Evolutionary conservation across 2,113 vertebrate species (phyloP), one percentile per base, ranked within the genome.

Genomic region (Nanorana parkeri): DNA sequence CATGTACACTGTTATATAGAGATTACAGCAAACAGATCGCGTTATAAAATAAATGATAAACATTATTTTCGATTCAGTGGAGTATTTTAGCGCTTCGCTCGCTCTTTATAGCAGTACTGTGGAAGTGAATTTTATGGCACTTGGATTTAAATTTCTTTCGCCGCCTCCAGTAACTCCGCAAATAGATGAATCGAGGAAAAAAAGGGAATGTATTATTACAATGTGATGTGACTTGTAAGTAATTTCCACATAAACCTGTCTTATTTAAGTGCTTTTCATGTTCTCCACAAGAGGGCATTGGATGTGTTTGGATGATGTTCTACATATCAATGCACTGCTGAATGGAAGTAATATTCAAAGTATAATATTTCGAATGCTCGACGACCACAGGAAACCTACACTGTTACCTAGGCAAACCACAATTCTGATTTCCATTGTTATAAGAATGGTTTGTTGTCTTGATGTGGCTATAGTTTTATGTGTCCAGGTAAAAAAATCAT

Each of bases 241-340:
- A 15, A 17, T 17, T 23, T 26, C 24, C 21, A 24, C 21, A 7
- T 47, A 23, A 69, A 6, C 17, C 4, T 17, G 10, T 24, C 3
- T 26, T 24, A 24, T 26, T 17, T 3, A 3, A 17, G 23, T 16
- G 23, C 6, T 28, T 19, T 26, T 16, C 23, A 54, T 54, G 17
- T 47, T 71, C 29, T 69, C 67, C 68, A 71, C 47, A 3, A 71
- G 68, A 54, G 68, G 68, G 51, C 68, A 54, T 15, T 19, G 17
- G 13, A 47, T 71, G 47, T 54, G 23, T 8, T 54, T 7, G 51
- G 17, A 23, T 4, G 2, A 54, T 52, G 41, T 47, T 47, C 11
- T 15, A 15, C 3, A 47, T n/a, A n/a, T n/a, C n/a, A n/a, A n/a
- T 13, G 41, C 32, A 36, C 32, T 47, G 8, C 41, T 47, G 7